Base-by-base conservation (phyloP, 2,888 invertebrate genomes). In the Catocala nupta region DNA sequence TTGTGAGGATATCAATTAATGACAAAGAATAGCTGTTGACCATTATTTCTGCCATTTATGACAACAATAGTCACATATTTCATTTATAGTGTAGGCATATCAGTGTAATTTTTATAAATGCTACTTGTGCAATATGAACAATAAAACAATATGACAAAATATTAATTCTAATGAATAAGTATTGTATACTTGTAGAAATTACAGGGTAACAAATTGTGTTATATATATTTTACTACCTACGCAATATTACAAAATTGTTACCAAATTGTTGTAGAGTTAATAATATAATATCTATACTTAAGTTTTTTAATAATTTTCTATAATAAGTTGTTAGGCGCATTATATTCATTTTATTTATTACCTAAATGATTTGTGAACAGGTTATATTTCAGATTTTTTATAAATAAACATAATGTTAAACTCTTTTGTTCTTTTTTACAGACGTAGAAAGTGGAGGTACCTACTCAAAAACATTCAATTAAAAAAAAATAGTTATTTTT, bases 1-100 rank as follows among this genome's bases (percentile, higher is more conserved):
- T 36, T 59, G 55, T 42, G 42, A 63, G 39, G 49, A 63, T 59
- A 68, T 25, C 25, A 25, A 25, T 63, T 63, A n/a, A n/a, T n/a
- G 65, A 68, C 55, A 73, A 65, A 39, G 55, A 50, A 3, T 13
- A 16, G 0, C 34, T 0, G 16, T 47, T 47, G 8, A n/a, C 25
- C 25, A 25, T 25, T 25, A n/a, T 49, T 49, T 49, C 49, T 49
- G 49, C 11, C 16, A 9, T 36, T 13, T 36, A 36, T 36, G 39
- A 51, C 51, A 51, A 49, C 12, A 49, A 4, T 6, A 25, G 25
- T n/a, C 12, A 47, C 36, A 39, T 39, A 25, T 39, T 5, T 39
- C 36, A 39, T 39, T 39, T 39, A 25, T 39, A 8, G 36, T 39
- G 5, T 36, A 36, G 8, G 36, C 0, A 7, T 36, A 36, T 7